These are phyloP conservation scores for Acanthornis magna DNA, from an alignment of 2,797 vertebrate species.

Conservation along the genomic window DNA sequence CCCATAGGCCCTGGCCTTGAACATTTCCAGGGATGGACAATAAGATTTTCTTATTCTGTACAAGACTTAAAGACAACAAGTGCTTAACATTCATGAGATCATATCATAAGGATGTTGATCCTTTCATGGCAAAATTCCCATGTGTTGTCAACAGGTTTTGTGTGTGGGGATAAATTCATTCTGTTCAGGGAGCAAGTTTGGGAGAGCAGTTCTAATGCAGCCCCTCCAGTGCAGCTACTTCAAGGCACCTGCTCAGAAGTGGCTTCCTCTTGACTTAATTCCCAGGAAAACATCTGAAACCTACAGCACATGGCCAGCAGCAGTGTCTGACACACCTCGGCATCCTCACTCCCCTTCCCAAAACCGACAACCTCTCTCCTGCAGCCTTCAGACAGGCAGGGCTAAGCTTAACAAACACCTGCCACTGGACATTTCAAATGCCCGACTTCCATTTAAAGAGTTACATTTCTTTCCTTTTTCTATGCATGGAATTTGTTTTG, in stretches of 20 bases:
- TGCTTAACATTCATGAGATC: neutral
- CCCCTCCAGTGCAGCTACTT: neutral
- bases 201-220: neutral
- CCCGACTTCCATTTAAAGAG: neutral
- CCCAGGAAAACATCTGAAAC: neutral
- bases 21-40: neutral
- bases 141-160: neutral
- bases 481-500: neutral
- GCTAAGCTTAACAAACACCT: neutral
- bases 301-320: neutral
- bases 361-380: neutral
- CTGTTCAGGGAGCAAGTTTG: neutral
- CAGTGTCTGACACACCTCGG: neutral
- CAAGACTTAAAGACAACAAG: neutral
- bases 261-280: neutral
- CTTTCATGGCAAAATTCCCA: neutral
- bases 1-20: neutral
- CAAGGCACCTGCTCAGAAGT: neutral
- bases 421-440: neutral
- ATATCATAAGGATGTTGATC: neutral
- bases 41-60: neutral
- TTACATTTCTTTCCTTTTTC: neutral
- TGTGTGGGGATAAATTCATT: accelerated
- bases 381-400: neutral
- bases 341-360: neutral